Evolutionary conservation across 1,140 invertebrate genomes (phyloP), one percentile per base, ranked within the genome.

Genomic region (Stegodyphus mimosarum): DNA sequence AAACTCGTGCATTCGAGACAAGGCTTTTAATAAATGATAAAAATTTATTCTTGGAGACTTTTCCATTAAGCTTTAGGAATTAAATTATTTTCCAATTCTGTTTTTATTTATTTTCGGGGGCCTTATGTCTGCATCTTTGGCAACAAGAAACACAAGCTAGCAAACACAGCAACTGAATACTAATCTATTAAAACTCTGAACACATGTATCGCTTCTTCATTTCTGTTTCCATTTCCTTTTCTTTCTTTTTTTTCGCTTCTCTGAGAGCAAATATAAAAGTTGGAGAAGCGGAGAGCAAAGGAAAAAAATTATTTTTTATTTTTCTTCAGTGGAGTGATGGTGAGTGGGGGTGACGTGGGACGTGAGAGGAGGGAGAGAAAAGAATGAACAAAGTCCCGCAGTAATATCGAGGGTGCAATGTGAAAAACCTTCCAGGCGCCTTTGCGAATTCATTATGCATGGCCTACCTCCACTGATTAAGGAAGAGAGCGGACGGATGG

Each of bases 381-480:
- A 60, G 15, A 11, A 60, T 11, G 55, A 11, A 60, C 15, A 60
- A 60, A 60, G 55, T 60, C 55, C 9, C 55, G 55, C 9, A 13
- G 49, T 49, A 50, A 49, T n/a, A 33, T 13, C 9, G 49, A 10
- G 69, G 33, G 49, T 10, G 51, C 71, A 63, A 72, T 71, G 78
- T 80, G 78, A 80, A 80, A 80, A 80, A 80, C 78, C 78, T 71
- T 72, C 17, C 7, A 83, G 79, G 79, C 79, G 79, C 79, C 79
- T 73, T n/a, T 7, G n/a, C 55, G 71, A 73, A 83, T 83, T 83
- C 79, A 74, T 83, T 83, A 83, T 83, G 79, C 70, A 83, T 83
- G 69, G 79, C 13, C 79, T 83, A 33, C 55, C 50, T 74, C 49
- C 71, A 51, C 79, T 83, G 79, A 83, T 83, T 83, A 83, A 74